Base-by-base conservation (phyloP, 2,797 vertebrate species). In the Sebastes hubbsi region DNA sequence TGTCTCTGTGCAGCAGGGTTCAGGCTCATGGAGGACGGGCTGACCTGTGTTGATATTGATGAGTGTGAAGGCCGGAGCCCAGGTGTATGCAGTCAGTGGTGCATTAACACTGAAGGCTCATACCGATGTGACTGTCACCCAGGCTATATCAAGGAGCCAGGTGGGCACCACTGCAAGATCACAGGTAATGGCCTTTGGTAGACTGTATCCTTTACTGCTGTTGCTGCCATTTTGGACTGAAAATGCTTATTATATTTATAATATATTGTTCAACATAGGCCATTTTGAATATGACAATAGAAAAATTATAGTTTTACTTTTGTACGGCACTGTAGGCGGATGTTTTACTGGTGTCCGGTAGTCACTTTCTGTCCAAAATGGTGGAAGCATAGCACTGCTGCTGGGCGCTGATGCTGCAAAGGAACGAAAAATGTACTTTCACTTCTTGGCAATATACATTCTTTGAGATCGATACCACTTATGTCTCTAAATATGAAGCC, bases 1-100 rank as follows among this genome's bases (percentile, higher is more conserved):
- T 98, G 97, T 84, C 80, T 46, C 75, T 98, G 97, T 88, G 58
- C 80, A 24, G 60, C 22, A 24, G 97, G 97, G 10, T 97, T 94
- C 78, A 85, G 70, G 62, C 91, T 97, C 24, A 54, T 81, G 36
- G 83, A 88, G 29, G 89, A 91, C 1, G 76, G 80, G 1, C n/a
- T 58, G 34, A 86, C 75, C n/a, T 96, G 95, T 77, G 75, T 61
- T 2, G 97, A 97, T 24, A 75, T 96, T 10, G 92, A 97, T 0
- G 97, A 97, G 84, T 97, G 97, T 83, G 92, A 89, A 52, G 64
- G 75, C 38, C 75, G 49, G 36, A 87, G 52, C 11, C 66, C 95
- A 49, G 88, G 84, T 27, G 84, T 91, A 75, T 96, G 96, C 54
- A 95, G 95, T 80, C 95, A 96, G 54, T 93, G 87, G 2, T 97